Conservation (phyloP, 1,140 invertebrate species). For the Brachionus asplanchnoidis region DNA sequence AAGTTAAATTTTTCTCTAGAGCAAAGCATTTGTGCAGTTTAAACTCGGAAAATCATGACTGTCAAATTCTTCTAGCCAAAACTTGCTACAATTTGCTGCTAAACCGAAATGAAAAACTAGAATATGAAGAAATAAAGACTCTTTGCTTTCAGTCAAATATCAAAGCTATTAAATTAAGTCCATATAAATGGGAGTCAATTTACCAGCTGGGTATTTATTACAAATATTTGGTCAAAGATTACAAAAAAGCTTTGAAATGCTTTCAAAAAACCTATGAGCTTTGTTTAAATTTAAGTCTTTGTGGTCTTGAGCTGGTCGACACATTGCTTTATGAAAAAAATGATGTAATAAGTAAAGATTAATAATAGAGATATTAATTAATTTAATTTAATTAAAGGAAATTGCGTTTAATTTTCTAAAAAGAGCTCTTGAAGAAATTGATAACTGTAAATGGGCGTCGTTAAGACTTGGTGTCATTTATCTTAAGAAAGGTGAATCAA, state of each 20-base stretch:
- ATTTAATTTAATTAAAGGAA: neutral
- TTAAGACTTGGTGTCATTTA: conserved; percentile 40
- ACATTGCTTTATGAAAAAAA: conserved; percentile 30
- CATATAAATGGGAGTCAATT: conserved; percentile 36
- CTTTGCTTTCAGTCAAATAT: conserved; percentile 20
- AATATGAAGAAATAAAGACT: conserved; percentile 37
- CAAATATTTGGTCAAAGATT: conserved; percentile 33
- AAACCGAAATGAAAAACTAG: neutral
- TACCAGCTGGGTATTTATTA: conserved; percentile 34
- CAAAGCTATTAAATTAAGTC: conserved; percentile 33
- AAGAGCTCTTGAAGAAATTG: conserved; percentile 24
- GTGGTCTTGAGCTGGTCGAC: conserved; percentile 33
- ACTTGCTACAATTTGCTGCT: conserved; percentile 12
- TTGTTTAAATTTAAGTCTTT: conserved; percentile 15
- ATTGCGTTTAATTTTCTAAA: conserved; percentile 35
- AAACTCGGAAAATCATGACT: neutral
- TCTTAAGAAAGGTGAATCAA: conserved; percentile 28
- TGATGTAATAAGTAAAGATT: neutral
- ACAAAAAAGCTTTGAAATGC: conserved; percentile 35
- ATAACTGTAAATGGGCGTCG: conserved; percentile 37
- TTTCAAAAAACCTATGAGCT: conserved; percentile 41
- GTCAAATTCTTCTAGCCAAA: conserved; percentile 7
- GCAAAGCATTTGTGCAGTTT: neutral
- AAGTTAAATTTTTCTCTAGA: neutral
- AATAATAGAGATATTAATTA: neutral